Conservation (phyloP, 2,113 vertebrate species). For the Himantopus leucocephalus region DNA sequence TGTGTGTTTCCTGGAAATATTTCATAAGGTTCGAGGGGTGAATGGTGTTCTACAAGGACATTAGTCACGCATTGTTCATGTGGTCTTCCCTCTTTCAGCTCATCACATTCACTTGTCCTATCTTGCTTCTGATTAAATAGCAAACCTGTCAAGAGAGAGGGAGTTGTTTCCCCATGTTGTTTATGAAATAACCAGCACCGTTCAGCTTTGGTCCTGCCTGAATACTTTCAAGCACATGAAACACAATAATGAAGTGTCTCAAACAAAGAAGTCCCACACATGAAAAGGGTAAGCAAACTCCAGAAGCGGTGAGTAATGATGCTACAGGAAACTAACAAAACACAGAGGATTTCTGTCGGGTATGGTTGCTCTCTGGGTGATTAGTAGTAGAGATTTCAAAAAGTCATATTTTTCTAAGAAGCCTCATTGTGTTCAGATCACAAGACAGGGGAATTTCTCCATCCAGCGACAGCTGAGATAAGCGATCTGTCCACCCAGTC, state of each 20-base stretch:
- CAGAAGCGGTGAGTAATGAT: not conserved
- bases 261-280: not conserved
- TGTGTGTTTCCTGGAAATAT: conserved; percentile 9
- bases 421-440: not conserved
- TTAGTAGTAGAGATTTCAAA: not conserved
- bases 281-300: not conserved
- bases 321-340: not conserved
- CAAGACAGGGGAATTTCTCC: not conserved
- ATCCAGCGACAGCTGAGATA: not conserved
- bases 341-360: not conserved
- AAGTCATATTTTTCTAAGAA: not conserved
- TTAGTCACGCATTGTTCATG: not conserved
- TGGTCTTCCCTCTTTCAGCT: not conserved
- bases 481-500: not conserved
- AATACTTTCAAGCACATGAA: not conserved
- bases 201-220: not conserved
- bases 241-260: not conserved
- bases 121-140: not conserved
- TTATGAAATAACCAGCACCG: not conserved
- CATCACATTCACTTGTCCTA: not conserved
- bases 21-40: not conserved
- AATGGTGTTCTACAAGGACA: not conserved
- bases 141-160: not conserved
- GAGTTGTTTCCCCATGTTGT: not conserved
- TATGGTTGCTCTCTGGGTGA: not conserved